Base-by-base conservation (phyloP, 2,888 invertebrate genomes). In the Phoenoteleia sp. region DNA sequence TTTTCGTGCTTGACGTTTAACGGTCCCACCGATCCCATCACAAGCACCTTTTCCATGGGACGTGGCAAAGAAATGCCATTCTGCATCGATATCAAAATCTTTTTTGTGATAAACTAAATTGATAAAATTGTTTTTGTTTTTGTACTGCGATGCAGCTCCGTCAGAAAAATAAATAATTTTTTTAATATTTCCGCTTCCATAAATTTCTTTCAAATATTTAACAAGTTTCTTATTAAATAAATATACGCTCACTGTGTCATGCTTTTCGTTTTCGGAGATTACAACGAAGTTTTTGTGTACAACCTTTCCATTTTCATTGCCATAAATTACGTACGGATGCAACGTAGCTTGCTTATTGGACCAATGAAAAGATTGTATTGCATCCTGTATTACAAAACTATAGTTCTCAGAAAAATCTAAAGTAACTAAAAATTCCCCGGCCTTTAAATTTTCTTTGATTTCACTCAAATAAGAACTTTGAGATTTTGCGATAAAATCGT, bases 31-130 rank as follows among this genome's bases (percentile, higher is more conserved):
- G 17, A 72, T 60, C 9, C 47, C 58, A 15, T 71, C 71, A 15
- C 71, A 58, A 2, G 69, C 69, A 27, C 54, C 69, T 71, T 71
- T 74, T 23, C 74, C 74, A 21, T 62, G 74, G n/a, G 62, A 74
- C 5, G 62, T 52, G 2, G 56, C 72, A 36, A 74, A 74, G 62
- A 74, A 74, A n/a, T 74, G 60, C 74, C 74, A 62, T 52, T 74
- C 62, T 52, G 62, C 74, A 15, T 74, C 39, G 19, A 62, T 42
- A 25, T 52, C 15, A 21, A 74, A 74, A 74, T 74, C 74, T 27
- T n/a, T 17, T 60, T 60, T 60, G 25, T 72, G 72, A 17, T 72
- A 15, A 13, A 15, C 7, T 25, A 72, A 49, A 49, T 72, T 72
- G 33, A 72, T 36, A 47, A 72, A 72, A 49, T 67, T 67, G 9